Evolutionary conservation across 2,797 vertebrate species (phyloP).

Genomic region (Hephaestus fuliginosus): DNA sequence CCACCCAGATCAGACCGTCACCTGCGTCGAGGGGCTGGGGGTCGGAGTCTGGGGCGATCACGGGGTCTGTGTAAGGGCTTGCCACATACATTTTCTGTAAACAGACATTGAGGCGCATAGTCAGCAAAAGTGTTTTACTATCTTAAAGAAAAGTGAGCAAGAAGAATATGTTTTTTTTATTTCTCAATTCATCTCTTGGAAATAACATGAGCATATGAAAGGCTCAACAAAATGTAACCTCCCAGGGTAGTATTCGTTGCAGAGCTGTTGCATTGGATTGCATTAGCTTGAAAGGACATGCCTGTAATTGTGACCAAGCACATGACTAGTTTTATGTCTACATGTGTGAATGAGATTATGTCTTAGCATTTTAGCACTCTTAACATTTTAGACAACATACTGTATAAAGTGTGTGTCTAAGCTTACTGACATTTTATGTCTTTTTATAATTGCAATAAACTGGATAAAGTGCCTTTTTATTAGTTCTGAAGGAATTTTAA

Average conservation of each 20-base stretch:
- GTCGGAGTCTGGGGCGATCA: conserved; percentile 94
- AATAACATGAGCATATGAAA: not conserved
- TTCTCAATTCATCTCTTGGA: not conserved
- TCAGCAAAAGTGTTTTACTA: conserved; percentile 25
- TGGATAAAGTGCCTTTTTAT: conserved; percentile 41
- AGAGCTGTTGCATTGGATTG: conserved; percentile 27
- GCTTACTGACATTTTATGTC: not conserved
- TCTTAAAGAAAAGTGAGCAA: not conserved
- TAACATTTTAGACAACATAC: not conserved
- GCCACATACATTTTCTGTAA: conserved; percentile 92
- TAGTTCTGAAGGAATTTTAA: conserved; percentile 31
- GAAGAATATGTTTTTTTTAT: not conserved
- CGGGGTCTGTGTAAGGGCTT: conserved; percentile 94
- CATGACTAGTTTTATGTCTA: conserved; percentile 21
- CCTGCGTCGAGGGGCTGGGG: conserved; percentile 94
- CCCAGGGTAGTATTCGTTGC: not conserved
- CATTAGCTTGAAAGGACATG: conserved; percentile 28
- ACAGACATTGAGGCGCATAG: conserved; percentile 49
- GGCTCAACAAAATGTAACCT: not conserved
- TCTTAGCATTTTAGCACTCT: conserved; percentile 8
- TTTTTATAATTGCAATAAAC: conserved; percentile 19
- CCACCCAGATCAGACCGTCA: conserved; percentile 98
- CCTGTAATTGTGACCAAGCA: conserved; percentile 9
- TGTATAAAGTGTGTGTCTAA: not conserved
- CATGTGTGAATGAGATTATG: not conserved